phyloP scores from a whole-genome alignment of 37 sponge, comb jelly and placozoan species.

The Aphrocallistes beatrix region DNA sequence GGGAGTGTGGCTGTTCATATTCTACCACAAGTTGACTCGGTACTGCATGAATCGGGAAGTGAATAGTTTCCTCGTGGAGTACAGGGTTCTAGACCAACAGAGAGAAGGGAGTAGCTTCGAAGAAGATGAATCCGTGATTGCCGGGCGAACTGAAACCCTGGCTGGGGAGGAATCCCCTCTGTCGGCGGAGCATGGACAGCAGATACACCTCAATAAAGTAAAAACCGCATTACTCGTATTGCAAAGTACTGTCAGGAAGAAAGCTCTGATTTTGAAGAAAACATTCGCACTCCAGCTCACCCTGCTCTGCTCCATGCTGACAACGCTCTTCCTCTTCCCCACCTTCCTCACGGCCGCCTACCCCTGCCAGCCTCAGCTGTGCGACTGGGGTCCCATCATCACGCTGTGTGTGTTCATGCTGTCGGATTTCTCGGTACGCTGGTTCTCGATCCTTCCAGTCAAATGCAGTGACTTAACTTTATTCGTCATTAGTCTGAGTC shows the following conservation, averaged over 20 bases:
- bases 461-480: neutral
- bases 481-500: neutral
- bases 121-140: neutral
- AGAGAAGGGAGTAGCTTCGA: neutral
- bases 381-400: neutral
- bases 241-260: neutral
- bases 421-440: neutral
- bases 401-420: neutral
- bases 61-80: neutral
- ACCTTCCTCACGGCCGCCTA: conserved; percentile 11
- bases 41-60: neutral
- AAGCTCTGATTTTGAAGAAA: neutral
- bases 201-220: neutral
- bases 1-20: neutral
- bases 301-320: neutral
- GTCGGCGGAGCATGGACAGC: neutral
- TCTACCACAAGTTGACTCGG: neutral
- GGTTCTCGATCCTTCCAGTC: neutral
- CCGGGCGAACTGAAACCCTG: neutral
- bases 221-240: neutral
- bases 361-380: neutral
- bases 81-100: neutral
- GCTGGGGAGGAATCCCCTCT: neutral
- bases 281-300: neutral
- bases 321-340: neutral